phyloP scores from a whole-genome alignment of 2,797 vertebrate genomes.

The Lepilemur ruficaudatus region DNA sequence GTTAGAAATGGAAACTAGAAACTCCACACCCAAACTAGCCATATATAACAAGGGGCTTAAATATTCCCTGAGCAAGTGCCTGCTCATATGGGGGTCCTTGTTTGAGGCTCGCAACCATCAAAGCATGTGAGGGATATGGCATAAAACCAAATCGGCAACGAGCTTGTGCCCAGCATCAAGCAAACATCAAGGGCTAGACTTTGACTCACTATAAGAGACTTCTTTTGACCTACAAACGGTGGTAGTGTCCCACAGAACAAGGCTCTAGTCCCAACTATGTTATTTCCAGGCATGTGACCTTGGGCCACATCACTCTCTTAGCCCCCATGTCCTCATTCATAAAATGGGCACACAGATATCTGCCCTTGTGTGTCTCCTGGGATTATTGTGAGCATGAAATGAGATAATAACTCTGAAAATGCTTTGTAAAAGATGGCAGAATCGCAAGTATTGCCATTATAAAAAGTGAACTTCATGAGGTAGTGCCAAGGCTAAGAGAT shows the following conservation, averaged over 20 bases:
- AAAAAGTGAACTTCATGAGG: background rate
- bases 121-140: background rate
- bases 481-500: background rate
- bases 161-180: background rate
- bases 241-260: background rate
- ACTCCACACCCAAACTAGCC: background rate
- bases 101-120: background rate
- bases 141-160: background rate
- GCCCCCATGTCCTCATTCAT: background rate
- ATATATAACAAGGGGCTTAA: background rate
- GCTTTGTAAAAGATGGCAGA: background rate
- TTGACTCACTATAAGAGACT: background rate
- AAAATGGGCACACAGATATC: background rate
- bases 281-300: background rate
- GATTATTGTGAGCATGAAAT: background rate
- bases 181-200: background rate
- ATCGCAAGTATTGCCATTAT: background rate
- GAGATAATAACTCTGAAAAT: background rate
- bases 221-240: background rate
- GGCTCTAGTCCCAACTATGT: background rate
- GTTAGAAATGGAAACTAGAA: slow-evolving; percentile 58
- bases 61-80: background rate
- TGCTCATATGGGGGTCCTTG: background rate
- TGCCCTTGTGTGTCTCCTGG: background rate
- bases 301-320: background rate